Evolutionary conservation across 2,888 invertebrate genomes (phyloP), one percentile per base, ranked within the genome.

Genomic region (Drosophila niveifrons): DNA sequence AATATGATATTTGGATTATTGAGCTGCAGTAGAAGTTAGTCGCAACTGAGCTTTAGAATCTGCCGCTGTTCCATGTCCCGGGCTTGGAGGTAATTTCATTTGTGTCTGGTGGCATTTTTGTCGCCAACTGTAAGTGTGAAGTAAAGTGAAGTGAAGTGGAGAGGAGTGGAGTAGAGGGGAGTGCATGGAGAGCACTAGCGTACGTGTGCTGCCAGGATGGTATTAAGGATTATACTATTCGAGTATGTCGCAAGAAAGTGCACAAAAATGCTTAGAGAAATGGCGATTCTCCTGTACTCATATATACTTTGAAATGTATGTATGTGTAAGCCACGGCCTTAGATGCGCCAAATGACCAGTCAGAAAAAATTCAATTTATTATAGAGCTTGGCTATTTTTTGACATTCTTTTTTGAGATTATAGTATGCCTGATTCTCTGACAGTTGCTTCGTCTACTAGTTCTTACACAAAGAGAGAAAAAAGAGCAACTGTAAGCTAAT

Each of bases 1-100:
- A 84, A 88, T 88, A 84, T 83, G 83, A 84, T 84, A 86, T 88
- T 84, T 78, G 88, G 81, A 82, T 76, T 82, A 88, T 86, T 78
- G 79, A 76, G 88, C 70, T 78, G 65, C 55, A 56, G 55, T 62
- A 65, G 62, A 78, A 76, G 61, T 65, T 72, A 65, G 63, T 57
- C 52, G 59, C 56, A 68, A 52, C 53, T 65, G 52, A 47, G 46
- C 43, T 23, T 23, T 43, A 44, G 28, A 44, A 15, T 8, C 23
- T 39, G 56, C 47, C 13, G 18, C 43, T 56, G 47, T 15, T 15
- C 15, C 39, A 41, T 41, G 39, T 41, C 39, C 39, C 39, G 83
- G 70, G 70, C 78, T 75, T 57, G 61, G 47, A 53, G 62, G 68
- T 88, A 83, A 83, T 88, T 86, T 85, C 71, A 88, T 83, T 83